Evolutionary conservation across 2,888 invertebrate genomes (phyloP), one percentile per base, ranked within the genome.

Genomic region (Phyto melanocephala): DNA sequence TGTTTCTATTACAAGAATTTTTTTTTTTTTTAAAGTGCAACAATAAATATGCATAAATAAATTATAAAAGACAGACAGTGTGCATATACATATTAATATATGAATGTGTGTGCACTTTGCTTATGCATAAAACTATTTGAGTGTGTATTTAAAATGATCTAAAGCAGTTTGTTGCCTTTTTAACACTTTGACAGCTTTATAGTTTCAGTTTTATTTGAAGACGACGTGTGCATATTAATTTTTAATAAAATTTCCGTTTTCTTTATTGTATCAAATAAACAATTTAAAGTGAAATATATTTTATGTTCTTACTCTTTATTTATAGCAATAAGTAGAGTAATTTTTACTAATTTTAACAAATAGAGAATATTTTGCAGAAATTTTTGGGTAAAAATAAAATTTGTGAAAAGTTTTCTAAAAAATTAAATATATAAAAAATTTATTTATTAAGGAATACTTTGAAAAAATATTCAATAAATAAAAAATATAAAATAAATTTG

Each of bases 161-260:
- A 76, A 58, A 67, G 20, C 24, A 22, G 42, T 56, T 65, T 65
- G 17, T 47, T 65, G 63, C 17, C 56, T 47, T 76, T 58, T 60
- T 52, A 68, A 68, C 52, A 58, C 58, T 58, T 67, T 56, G 67
- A 76, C 58, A 67, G 22, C 58, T 76, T 75, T 56, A 76, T 67
- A 67, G 56, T 50, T 65, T 60, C 15, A 15, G 24, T 60, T 60
- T 24, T 22, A 47, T 60, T n/a, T 17, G 6, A 5, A 13, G 15
- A 15, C 17, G 37, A 11, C n/a, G 24, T 24, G n/a, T 50, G 50
- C 17, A 62, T 54, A 72, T 62, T 62, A 72, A 54, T 54, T 74
- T 54, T 24, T 54, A 33, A 54, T 22, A n/a, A 45, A 4, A 52
- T 33, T 54, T 74, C 63, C 54, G 60, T 62, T 72, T 37, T 52